Percentiles rank a stretch among this genome's conserved stretches.
Conservation (phyloP, 2,888 invertebrate species). For the Carcina quercana region DNA sequence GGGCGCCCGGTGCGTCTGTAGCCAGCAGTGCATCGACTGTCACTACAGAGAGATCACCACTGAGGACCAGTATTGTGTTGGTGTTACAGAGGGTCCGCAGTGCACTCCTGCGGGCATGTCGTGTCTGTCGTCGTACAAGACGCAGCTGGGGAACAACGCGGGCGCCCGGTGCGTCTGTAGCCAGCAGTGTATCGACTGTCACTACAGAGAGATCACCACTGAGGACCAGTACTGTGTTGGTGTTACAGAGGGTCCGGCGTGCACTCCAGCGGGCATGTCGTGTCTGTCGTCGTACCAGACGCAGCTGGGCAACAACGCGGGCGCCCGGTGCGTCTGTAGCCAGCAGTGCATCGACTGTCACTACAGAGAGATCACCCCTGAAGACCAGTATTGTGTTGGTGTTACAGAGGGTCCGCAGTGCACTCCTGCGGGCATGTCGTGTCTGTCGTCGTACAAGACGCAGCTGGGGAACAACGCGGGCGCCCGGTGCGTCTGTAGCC, state of each 20-base stretch:
- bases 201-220: conserved; percentile 34
- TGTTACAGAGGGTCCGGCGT: conserved; percentile 54
- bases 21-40: conserved; percentile 48
- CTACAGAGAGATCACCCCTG: conserved; percentile 32
- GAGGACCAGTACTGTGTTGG: conserved; percentile 22
- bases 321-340: conserved; percentile 35
- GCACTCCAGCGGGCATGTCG: conserved; percentile 65
- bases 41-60: conserved; percentile 35
- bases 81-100: conserved; percentile 54
- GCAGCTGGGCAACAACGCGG: conserved; percentile 36
- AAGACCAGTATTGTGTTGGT: conserved; percentile 37
- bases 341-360: conserved; percentile 51
- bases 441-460: too few relatives aligned
- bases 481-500: too few relatives aligned
- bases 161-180: conserved; percentile 37
- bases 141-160: conserved; percentile 36
- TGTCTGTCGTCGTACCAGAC: conserved; percentile 57
- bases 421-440: too few relatives aligned
- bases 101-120: conserved; percentile 69
- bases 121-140: conserved; percentile 54
- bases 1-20: conserved; percentile 36
- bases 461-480: too few relatives aligned
- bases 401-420: too few relatives aligned
- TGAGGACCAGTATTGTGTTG: conserved; percentile 34
- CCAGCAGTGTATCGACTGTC: conserved; percentile 48